These are phyloP conservation scores for Zoroaster sp. DNA, from an alignment of 53 echinoderm and acorn worm genomes.

Conservation along the genomic window DNA sequence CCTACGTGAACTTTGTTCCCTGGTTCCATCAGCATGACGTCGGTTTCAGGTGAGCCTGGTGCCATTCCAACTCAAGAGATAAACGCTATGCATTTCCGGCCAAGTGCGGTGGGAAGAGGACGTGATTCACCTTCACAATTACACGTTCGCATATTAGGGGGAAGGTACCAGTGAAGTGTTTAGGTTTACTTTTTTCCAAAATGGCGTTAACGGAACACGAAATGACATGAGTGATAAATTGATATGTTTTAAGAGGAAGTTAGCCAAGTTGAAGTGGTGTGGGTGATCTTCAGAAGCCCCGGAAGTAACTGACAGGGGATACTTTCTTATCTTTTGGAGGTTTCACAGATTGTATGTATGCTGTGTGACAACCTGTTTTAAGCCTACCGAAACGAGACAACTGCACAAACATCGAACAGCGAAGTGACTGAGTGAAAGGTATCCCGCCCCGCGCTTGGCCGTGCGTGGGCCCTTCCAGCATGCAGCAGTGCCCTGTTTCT, in stretches of 20 bases:
- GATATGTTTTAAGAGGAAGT: conserved; percentile 17
- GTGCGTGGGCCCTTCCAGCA: neutral
- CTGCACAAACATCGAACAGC: neutral
- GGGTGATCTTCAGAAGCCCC: neutral
- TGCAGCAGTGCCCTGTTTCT: neutral
- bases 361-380: conserved; percentile 13
- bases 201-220: neutral
- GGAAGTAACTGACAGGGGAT: conserved; percentile 2
- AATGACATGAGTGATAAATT: neutral
- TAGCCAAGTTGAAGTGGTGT: neutral
- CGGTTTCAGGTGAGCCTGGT: conserved; percentile 44
- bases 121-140: neutral
- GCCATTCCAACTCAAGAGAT: neutral
- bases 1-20: conserved; percentile 46
- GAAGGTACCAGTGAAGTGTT: conserved; percentile 41
- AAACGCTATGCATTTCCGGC: neutral
- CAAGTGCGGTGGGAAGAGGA: neutral
- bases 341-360: neutral
- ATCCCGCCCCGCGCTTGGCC: neutral
- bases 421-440: neutral
- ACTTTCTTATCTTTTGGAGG: neutral
- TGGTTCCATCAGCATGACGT: conserved; percentile 53
- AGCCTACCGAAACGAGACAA: neutral
- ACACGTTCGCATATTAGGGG: neutral
- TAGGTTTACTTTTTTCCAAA: conserved; percentile 6